These are phyloP conservation scores for Tipula vernalis DNA, from an alignment of 2,888 invertebrate species.

Conservation along the genomic window DNA sequence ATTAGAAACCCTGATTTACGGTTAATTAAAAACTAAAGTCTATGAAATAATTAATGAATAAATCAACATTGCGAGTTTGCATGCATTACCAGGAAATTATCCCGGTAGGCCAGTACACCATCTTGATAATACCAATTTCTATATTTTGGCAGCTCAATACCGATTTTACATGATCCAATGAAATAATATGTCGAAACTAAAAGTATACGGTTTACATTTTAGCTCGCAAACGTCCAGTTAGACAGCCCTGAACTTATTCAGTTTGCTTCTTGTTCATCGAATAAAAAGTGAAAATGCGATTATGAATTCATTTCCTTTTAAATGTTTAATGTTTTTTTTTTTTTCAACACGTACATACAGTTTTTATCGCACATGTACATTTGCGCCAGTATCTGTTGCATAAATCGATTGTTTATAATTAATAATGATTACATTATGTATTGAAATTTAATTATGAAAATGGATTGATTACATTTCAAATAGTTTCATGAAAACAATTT, in stretches of 20 bases:
- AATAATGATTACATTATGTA: not conserved
- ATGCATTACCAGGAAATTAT: too few species aligned
- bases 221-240: too few species aligned
- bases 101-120: too few species aligned
- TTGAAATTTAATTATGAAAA: not conserved
- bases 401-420: not conserved
- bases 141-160: too few species aligned
- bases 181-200: too few species aligned
- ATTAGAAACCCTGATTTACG: too few species aligned
- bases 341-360: not conserved
- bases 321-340: not conserved
- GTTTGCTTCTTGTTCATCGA: not conserved
- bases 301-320: not conserved
- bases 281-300: not conserved
- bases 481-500: not conserved
- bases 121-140: too few species aligned
- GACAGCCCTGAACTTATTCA: not conserved
- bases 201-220: too few species aligned
- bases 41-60: too few species aligned
- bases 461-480: not conserved
- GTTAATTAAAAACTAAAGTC: too few species aligned
- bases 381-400: not conserved
- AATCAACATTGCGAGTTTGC: too few species aligned
- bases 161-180: too few species aligned
- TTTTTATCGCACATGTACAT: not conserved